These are phyloP conservation scores for Saccostrea echinata DNA, from an alignment of 1,140 invertebrate species.

Conservation along the genomic window DNA sequence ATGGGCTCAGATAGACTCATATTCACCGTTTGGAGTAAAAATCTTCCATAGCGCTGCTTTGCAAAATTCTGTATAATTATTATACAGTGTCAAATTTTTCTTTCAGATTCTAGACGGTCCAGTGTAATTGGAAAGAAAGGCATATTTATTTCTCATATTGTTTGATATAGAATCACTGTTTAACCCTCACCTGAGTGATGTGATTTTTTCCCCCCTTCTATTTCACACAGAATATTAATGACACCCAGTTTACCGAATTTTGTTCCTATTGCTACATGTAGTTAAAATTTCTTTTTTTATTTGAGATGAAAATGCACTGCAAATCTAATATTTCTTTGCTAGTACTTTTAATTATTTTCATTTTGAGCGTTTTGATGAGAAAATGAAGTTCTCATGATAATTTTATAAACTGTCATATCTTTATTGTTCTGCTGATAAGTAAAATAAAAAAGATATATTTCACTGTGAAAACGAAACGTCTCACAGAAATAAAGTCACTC, in stretches of 20 bases:
- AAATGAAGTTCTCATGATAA: too few species aligned
- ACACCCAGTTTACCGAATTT: background rate
- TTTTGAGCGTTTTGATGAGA: too few species aligned
- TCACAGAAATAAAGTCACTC: too few species aligned
- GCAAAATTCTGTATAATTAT: background rate
- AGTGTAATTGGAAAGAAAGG: constrained; percentile 41
- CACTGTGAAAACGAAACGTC: too few species aligned
- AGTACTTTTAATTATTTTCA: too few species aligned
- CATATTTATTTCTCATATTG: background rate
- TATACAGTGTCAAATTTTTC: background rate
- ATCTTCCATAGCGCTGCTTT: background rate
- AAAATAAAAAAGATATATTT: too few species aligned
- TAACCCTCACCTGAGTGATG: background rate
- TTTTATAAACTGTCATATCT: too few species aligned
- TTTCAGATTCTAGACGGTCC: constrained; percentile 38
- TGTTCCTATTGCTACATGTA: background rate
- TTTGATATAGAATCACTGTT: background rate
- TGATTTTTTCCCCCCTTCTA: background rate
- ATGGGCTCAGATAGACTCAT: too few species aligned
- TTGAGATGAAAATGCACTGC: too few species aligned
- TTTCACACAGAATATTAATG: background rate
- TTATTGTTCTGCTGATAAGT: too few species aligned
- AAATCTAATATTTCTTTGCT: too few species aligned
- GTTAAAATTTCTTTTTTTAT: background rate
- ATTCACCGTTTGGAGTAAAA: background rate